Evolutionary conservation across 2,113 vertebrate species (phyloP).

Genomic region (Onychorhynchus coronatus): DNA sequence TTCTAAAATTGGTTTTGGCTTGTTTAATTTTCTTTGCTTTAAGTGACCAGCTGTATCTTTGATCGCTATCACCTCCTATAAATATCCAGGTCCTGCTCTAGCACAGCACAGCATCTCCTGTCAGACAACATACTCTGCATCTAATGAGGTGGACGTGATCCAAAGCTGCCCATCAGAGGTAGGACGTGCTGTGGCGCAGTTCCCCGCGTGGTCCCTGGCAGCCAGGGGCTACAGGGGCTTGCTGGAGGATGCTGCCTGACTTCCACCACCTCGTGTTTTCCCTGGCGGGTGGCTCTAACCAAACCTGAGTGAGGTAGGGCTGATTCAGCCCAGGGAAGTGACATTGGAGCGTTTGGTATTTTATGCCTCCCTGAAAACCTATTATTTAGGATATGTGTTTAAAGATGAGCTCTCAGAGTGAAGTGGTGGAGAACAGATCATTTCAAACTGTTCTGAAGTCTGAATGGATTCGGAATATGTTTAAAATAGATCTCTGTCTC

Average conservation of each 20-base stretch:
- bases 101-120: fast-evolving
- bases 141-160: fast-evolving
- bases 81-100: not conserved
- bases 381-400: not conserved
- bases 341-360: not conserved
- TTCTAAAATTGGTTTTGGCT: not conserved
- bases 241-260: not conserved
- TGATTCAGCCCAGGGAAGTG: not conserved
- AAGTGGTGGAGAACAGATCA: not conserved
- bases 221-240: too few species aligned
- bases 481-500: not conserved
- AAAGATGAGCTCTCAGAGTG: not conserved
- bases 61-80: not conserved
- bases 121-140: fast-evolving
- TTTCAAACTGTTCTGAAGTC: not conserved
- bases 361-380: not conserved
- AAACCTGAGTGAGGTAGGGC: not conserved
- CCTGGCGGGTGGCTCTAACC: not conserved
- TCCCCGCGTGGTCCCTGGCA: not conserved
- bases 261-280: fast-evolving
- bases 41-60: not conserved
- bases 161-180: not conserved
- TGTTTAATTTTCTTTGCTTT: not conserved
- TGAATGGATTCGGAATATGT: not conserved
- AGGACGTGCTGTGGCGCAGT: fast-evolving